Evolutionary conservation across 2,797 vertebrate genomes (phyloP), one percentile per base, ranked within the genome.

Genomic region (Mormyrops attenuatus): DNA sequence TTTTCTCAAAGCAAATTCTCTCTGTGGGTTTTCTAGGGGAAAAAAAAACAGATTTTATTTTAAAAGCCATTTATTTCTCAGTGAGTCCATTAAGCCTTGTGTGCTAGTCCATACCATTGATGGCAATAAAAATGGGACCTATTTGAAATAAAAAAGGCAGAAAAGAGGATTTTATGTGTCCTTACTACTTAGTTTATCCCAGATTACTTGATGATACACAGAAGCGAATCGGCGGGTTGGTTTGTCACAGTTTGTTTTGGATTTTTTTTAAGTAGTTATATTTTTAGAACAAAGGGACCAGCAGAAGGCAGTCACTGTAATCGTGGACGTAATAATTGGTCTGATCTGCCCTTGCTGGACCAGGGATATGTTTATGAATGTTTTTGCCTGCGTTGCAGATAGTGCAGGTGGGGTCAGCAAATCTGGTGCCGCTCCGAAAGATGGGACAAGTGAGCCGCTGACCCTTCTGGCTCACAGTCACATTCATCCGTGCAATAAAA

Each of bases 121-220:
- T 80, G 85, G 90, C 60, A 90, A 89, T 89, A 30, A 90, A 90
- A 63, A 87, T 41, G 20, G 60, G 73, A 57, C 84, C 87, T 90
- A 85, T 90, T 88, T 84, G 63, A 90, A 86, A 90, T 88, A 20
- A 90, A 63, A 80, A 88, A 60, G 41, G 89, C 84, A 38, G 52
- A 87, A 82, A 88, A 90, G 82, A 66, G 84, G 57, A 88, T 89
- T 88, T 41, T 52, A 53, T 53, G 52, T 53, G 80, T n/a, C 49
- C 26, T 30, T 53, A 30, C 63, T 38, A 30, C 73, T 89, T 63
- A 60, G 88, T 44, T 88, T 50, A 41, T 50, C 9, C 17, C 55
- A 89, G 90, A 92, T 91, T 89, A 89, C 47, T 30, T n/a, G 73
- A 82, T 3, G 38, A 82, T 26, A 80, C 41, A 44, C n/a, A 49